Conservation (phyloP, 2,888 invertebrate species). For the Diaprepes abbreviatus region DNA sequence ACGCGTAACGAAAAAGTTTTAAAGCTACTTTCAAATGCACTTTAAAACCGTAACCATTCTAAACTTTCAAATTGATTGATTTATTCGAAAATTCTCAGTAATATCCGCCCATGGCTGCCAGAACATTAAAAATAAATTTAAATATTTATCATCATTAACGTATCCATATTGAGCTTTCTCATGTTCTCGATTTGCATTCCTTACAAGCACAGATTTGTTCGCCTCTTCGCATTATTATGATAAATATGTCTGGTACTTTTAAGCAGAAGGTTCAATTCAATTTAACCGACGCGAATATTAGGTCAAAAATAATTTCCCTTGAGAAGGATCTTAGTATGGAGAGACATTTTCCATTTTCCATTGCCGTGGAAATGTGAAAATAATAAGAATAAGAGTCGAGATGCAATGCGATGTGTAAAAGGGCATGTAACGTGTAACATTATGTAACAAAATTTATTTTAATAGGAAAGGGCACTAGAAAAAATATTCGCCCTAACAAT, state of each 20-base stretch:
- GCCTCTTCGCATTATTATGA: neutral
- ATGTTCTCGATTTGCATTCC: neutral
- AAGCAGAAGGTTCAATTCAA: constrained; percentile 10
- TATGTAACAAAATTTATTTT: too few species aligned
- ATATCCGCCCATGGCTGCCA: too few species aligned
- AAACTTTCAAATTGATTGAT: too few species aligned
- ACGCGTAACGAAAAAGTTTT: too few species aligned
- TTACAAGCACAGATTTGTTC: neutral
- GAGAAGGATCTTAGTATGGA: constrained; percentile 18
- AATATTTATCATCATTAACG: neutral
- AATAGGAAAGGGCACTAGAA: too few species aligned
- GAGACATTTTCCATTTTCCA: constrained; percentile 5
- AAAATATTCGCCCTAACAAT: too few species aligned
- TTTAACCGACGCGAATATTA: constrained; percentile 16
- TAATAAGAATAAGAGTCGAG: neutral
- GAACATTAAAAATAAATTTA: too few species aligned
- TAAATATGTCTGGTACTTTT: constrained; percentile 15
- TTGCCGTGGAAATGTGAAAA: constrained; percentile 6
- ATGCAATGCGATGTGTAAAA: too few species aligned
- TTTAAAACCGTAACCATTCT: too few species aligned
- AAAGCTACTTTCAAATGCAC: too few species aligned
- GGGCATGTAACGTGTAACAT: too few species aligned
- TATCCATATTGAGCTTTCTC: neutral
- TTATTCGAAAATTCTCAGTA: too few species aligned
- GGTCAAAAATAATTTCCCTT: constrained; percentile 33